Base-by-base conservation (phyloP, 2,888 invertebrate genomes). In the Apodemia zela region DNA sequence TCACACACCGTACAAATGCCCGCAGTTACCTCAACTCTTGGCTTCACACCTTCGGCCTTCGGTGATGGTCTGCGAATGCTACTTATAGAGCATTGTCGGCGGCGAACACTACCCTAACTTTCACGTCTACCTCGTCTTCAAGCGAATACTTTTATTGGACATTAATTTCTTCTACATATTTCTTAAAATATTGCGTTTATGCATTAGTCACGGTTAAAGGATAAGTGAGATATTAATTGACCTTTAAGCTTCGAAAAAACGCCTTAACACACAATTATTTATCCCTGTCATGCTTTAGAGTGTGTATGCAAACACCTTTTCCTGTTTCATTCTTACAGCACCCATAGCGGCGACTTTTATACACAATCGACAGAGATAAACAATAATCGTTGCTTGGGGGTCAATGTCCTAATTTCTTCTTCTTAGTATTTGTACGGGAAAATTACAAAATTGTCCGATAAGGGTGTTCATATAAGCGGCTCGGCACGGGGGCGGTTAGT, bases 11-110 rank as follows among this genome's bases (percentile, higher is more conserved):
- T 87, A 89, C 90, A 91, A 85, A 88, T 90, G 90, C 90, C 90
- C 90, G 90, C 90, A 91, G 90, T 90, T 90, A 90, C 90, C 89
- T 87, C 79, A 88, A 90, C 89, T 90, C 88, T 91, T 88, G 85
- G 90, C 91, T 90, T 90, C 83, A 89, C 89, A 89, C 88, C 84
- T 90, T 87, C 85, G 80, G 82, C 87, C 86, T 85, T 87, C 86
- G 82, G 81, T 82, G 80, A 84, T 80, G 77, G 82, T 82, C 81
- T 80, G 78, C 79, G 81, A 81, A 77, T 79, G 76, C 77, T 74
- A 75, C 69, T 74, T 71, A 75, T 78, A 77, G 77, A 76, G 76
- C 75, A 75, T 77, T 75, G 75, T 82, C 78, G 72, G 84, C 84
- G 84, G 84, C 86, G 83, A 82, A 86, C 76, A 85, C 81, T 81